Evolutionary conservation across 2,888 invertebrate genomes (phyloP), one percentile per base, ranked within the genome.

Genomic region (Eugnorisma glareosa): DNA sequence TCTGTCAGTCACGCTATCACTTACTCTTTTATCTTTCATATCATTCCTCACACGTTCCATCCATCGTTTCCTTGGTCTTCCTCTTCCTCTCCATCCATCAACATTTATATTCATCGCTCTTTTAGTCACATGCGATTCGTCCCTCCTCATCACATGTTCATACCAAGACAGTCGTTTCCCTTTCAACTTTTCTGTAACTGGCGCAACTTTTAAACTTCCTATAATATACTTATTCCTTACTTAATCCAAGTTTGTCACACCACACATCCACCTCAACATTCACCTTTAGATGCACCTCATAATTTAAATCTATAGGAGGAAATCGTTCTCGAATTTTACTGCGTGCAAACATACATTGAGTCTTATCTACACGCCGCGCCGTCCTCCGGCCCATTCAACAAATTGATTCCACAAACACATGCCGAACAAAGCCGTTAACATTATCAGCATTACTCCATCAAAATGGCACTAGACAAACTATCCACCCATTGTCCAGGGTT

Each of bases 381-480:
- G 18, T 35, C 35, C 37, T 15, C 13, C 35, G 28, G 28, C 15
- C 57, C 69, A 70, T 84, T 35, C 72, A 68, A 68, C 83, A 85
- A 84, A 85, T 85, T 85, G 85, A 84, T 82, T 79, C 70, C 67
- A 45, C 76, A 67, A 75, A 61, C 66, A 73, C 67, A 67, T 61
- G n/a, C 73, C 80, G 57, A 82, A 88, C 82, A 79, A 85, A 88
- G 90, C 91, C 88, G 93, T 94, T 94, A 94, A 94, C 94, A 94
- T 95, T 94, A 94, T 92, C 93, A 91, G 90, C 90, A 89, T 88
- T 89, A 91, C 88, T 93, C 92, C 92, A 93, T 94, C 93, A 90
- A 94, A 95, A 95, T 94, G 94, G 92, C 94, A 91, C 90, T 90
- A 93, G 91, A 94, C 94, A 94, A 93, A 94, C 94, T 94, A 94